A percentile compares a stretch with the other conserved stretches of the same genome.
Conservation (phyloP, 2,888 invertebrate genomes). For the Urechis unicinctus region DNA sequence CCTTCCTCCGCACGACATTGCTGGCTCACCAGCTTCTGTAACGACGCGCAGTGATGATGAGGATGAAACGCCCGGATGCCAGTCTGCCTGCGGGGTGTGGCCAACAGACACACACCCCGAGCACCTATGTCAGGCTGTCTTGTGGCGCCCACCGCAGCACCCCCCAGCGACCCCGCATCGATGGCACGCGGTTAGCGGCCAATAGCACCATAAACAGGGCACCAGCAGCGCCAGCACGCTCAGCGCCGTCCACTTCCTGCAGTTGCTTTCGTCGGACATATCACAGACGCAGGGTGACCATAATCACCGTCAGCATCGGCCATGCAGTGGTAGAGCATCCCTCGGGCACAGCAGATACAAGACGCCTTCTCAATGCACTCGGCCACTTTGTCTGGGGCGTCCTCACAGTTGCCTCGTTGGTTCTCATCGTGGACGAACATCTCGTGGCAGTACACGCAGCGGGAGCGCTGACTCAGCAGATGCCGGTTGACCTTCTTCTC, state of each 20-base stretch:
- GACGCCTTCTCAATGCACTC: conserved; percentile 71
- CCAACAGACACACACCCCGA: neutral
- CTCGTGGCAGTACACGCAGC: conserved; percentile 55
- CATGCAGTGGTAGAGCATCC: conserved; percentile 90
- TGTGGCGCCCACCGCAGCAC: conserved; percentile 76
- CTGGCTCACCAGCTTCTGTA: too few relatives aligned
- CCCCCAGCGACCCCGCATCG: conserved; percentile 74
- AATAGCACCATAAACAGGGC: conserved; percentile 91
- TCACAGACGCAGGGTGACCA: conserved; percentile 73
- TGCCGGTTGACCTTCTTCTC: conserved; percentile 17
- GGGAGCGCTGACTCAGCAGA: conserved; percentile 27
- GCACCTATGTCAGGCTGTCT: conserved; percentile 23
- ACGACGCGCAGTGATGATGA: too few relatives aligned
- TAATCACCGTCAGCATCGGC: conserved; percentile 79
- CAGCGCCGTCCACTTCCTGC: conserved; percentile 77
- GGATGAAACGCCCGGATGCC: too few relatives aligned
- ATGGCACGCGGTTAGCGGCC: conserved; percentile 78
- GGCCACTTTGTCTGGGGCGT: conserved; percentile 76
- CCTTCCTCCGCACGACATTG: too few relatives aligned
- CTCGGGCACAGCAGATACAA: conserved; percentile 80
- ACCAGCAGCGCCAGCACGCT: conserved; percentile 78
- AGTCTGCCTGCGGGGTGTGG: too few relatives aligned
- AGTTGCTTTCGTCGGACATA: conserved; percentile 46
- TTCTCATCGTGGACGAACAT: conserved; percentile 75
- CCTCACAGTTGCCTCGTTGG: conserved; percentile 66